Percentiles rank a stretch among this genome's conserved stretches.
phyloP scores from a whole-genome alignment of 2,113 vertebrate species.

The Phylloscopus whistleri region DNA sequence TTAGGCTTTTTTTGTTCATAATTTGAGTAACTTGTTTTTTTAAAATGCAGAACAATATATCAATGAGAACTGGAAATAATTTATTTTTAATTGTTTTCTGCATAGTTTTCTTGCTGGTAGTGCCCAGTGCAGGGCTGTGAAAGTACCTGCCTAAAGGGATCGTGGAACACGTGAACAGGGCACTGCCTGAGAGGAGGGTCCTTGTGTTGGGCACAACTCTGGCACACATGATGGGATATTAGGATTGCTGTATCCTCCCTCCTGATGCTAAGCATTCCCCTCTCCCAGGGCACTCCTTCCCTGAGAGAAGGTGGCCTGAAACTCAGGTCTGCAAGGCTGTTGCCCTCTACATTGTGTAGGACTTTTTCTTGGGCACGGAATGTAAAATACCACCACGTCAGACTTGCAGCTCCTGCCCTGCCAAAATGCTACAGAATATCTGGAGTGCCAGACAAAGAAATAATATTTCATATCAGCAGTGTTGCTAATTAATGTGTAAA shows the following conservation, averaged over 20 bases:
- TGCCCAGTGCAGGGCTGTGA: not conserved
- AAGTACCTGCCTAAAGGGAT: not conserved
- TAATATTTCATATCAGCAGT: not conserved
- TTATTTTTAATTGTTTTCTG: not conserved
- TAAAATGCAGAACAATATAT: not conserved
- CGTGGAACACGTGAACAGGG: not conserved
- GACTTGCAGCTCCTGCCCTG: not conserved
- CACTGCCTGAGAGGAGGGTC: not conserved
- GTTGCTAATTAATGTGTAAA: not conserved
- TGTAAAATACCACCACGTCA: not conserved
- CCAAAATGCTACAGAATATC: not conserved
- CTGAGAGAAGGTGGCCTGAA: not conserved
- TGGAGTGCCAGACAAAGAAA: not conserved
- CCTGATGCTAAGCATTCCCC: not conserved
- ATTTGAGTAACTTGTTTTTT: not conserved
- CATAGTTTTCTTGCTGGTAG: not conserved
- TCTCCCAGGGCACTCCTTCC: not conserved
- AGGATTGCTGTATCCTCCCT: not conserved
- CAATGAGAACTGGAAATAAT: not conserved
- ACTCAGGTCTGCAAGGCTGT: not conserved
- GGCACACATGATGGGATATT: fast-evolving
- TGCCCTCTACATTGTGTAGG: not conserved
- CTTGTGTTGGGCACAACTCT: not conserved
- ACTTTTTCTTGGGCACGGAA: not conserved
- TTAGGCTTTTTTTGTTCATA: not conserved